Percentiles rank a stretch among this genome's conserved stretches.
phyloP scores from a whole-genome alignment of 2,113 vertebrate species.

The Sula dactylatra region DNA sequence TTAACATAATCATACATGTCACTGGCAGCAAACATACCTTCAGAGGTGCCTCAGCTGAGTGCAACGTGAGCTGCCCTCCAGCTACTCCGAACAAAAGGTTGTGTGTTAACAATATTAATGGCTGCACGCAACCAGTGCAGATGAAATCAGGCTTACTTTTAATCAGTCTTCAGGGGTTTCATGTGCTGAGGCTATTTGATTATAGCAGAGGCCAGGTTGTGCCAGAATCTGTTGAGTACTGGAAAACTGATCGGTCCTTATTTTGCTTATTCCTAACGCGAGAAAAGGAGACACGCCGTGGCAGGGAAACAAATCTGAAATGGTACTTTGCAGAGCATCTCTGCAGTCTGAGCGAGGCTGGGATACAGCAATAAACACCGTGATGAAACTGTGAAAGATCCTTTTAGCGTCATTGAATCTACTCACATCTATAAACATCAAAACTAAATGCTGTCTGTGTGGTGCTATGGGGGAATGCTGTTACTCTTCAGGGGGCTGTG shows the following conservation, averaged over 20 bases:
- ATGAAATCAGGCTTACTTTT: constrained; percentile 58
- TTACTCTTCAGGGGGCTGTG: not conserved
- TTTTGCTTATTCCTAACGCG: not conserved
- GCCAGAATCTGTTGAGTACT: constrained; percentile 23
- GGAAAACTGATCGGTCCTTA: constrained; percentile 7
- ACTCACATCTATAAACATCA: not conserved
- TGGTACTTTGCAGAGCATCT: not conserved
- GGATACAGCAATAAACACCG: not conserved
- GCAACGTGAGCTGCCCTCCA: constrained; percentile 46
- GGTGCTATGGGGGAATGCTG: not conserved
- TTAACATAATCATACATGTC: constrained; percentile 18
- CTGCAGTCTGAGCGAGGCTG: not conserved
- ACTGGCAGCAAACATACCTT: not conserved
- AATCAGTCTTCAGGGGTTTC: constrained; percentile 43
- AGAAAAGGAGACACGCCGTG: not conserved
- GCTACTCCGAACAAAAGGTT: constrained; percentile 38
- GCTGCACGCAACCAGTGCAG: not conserved
- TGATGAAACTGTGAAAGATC: not conserved
- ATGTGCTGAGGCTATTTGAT: constrained; percentile 30
- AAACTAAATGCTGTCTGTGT: not conserved
- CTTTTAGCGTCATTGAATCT: not conserved
- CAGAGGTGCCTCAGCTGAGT: constrained; percentile 7
- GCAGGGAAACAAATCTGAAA: not conserved
- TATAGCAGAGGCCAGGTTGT: constrained; percentile 29
- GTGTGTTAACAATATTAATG: constrained; percentile 60